Evolutionary conservation across 2,797 vertebrate species (phyloP).

Genomic region (Anguilla anguilla): DNA sequence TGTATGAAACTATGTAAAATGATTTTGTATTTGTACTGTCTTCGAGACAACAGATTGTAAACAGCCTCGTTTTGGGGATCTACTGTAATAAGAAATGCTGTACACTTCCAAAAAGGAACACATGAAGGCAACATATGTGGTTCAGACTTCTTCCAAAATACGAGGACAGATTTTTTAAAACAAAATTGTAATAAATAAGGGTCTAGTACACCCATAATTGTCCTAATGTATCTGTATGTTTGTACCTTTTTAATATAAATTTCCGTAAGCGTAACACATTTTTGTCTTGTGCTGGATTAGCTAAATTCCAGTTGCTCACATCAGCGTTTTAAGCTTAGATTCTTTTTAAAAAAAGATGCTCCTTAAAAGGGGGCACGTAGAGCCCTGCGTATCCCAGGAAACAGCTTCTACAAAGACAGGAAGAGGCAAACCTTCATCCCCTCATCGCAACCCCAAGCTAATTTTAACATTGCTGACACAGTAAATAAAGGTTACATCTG

Average conservation of each 20-base stretch:
- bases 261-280: background rate
- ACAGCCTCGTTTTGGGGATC: conserved; percentile 20
- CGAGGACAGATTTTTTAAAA: background rate
- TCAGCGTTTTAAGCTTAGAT: background rate
- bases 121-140: background rate
- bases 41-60: conserved; percentile 27
- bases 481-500: background rate
- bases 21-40: conserved; percentile 30
- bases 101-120: conserved; percentile 2
- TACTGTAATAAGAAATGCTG: conserved; percentile 37
- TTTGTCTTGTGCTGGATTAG: background rate
- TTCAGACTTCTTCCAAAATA: conserved; percentile 1
- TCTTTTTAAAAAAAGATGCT: background rate
- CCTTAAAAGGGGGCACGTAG: no score
- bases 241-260: background rate
- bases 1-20: conserved; percentile 26
- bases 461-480: background rate
- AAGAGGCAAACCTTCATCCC: background rate
- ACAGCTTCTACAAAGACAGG: background rate
- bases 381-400: background rate
- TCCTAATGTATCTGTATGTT: background rate
- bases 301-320: background rate
- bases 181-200: background rate
- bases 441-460: background rate
- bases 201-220: background rate